Evolutionary conservation across 2,113 vertebrate species (phyloP).

Genomic region (Furnarius figulus): DNA sequence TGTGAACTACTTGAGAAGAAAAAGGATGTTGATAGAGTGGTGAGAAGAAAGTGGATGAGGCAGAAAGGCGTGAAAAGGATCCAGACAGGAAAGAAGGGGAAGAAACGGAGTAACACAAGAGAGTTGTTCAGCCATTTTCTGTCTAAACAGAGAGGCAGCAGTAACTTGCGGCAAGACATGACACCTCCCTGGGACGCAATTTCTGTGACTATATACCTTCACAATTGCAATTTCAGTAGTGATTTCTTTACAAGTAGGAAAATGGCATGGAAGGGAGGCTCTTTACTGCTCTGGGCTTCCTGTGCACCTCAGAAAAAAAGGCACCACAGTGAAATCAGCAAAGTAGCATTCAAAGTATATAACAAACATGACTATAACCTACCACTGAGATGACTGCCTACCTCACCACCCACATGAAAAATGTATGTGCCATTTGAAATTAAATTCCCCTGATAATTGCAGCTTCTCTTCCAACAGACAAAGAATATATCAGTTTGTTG

Average conservation of each 20-base stretch:
- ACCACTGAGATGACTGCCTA: slow-evolving; percentile 18
- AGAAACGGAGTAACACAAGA: neutral
- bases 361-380: slow-evolving; percentile 46
- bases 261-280: neutral
- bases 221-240: neutral
- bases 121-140: neutral
- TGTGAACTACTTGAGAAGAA: neutral
- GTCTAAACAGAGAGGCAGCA: neutral
- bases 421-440: neutral
- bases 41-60: neutral
- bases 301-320: neutral
- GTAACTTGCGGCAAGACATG: neutral
- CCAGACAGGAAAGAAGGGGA: neutral
- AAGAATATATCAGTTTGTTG: slow-evolving; percentile 37
- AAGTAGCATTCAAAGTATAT: slow-evolving; percentile 25
- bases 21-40: neutral
- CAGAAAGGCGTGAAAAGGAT: neutral
- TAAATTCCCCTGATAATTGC: slow-evolving; percentile 26
- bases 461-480: slow-evolving; percentile 32
- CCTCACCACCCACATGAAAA: slow-evolving; percentile 26
- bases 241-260: slow-evolving; percentile 28
- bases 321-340: neutral
- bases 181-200: neutral
- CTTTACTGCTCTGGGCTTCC: neutral
- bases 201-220: neutral